A percentile compares a stretch with the other conserved stretches of the same genome.
Evolutionary conservation across 2,797 vertebrate species (phyloP).

Genomic region (Megaceryle alcyon): DNA sequence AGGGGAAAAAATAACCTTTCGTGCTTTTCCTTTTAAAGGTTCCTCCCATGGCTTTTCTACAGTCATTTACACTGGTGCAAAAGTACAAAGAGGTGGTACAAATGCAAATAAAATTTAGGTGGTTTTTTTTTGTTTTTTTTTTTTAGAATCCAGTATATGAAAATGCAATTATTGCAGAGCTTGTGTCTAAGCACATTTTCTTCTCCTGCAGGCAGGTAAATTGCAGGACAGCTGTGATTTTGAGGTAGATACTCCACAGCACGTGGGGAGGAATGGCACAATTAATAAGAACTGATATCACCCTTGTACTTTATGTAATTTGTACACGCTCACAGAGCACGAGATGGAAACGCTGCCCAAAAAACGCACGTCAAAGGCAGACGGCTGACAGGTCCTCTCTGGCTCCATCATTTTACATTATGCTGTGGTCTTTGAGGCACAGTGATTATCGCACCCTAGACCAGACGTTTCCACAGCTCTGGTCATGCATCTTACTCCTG

Average conservation of each 20-base stretch:
- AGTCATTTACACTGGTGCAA: not conserved
- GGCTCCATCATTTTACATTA: not conserved
- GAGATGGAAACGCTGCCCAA: not conserved
- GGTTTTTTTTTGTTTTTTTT: not conserved
- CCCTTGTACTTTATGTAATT: not conserved
- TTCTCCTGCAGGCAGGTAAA: not conserved
- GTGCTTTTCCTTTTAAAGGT: slow-evolving; percentile 35
- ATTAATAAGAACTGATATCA: not conserved
- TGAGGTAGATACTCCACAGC: rapidly evolving
- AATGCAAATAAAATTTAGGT: not conserved
- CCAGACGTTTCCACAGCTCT: not conserved
- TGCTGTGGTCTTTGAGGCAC: not conserved
- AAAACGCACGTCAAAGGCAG: not conserved
- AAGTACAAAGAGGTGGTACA: not conserved
- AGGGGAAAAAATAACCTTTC: slow-evolving; percentile 70
- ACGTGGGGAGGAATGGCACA: not conserved
- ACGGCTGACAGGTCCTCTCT: not conserved
- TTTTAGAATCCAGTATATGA: not conserved
- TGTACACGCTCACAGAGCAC: rapidly evolving
- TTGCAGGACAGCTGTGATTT: not conserved
- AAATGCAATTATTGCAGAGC: not conserved
- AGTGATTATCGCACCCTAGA: not conserved
- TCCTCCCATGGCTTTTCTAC: slow-evolving; percentile 20
- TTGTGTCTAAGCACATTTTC: not conserved
- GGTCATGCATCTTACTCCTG: not conserved